Base-by-base conservation (phyloP, 2,888 invertebrate genomes). In the Sthenelais limicola region DNA sequence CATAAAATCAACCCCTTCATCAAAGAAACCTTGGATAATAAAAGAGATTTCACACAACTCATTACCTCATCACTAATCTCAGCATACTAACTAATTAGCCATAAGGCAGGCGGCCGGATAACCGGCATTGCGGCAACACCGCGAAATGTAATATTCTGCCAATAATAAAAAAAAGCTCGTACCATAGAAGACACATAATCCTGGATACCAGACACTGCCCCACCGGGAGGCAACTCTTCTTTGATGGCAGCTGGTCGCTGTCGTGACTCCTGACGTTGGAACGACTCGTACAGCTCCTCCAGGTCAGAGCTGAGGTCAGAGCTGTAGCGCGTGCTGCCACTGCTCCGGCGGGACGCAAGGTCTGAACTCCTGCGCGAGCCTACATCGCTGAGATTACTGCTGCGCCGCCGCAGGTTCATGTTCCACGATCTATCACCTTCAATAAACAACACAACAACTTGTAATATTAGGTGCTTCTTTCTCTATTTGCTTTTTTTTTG, bases 321-420 rank as follows among this genome's bases (percentile, higher is more conserved):
- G 73, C 84, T 84, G 71, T 83, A 80, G 30, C 83, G 80, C 0
- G 83, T 82, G 51, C 81, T 82, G 58, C 82, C 80, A 87, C 89
- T 94, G 93, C 47, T 77, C 1, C 84, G 77, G 0, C 84, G 83
- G 30, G 73, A 74, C n/a, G 82, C 80, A n/a, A 83, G 58, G 66
- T 85, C 84, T 21, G 48, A 48, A 15, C 71, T 52, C n/a, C 74
- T 71, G 1, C 72, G 51, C 30, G 68, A 54, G 12, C 72, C 68
- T 3, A 43, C 21, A 28, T 74, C 74, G 73, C 84, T 84, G 69
- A 84, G 73, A 75, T 84, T 84, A 4, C 85, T 85, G 72, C 85
- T 85, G 26, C 86, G 72, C 47, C 86, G 78, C 48, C 86, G 77
- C 58, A 83, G 80, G 47, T 81, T 77, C 24, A 78, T 74, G 73